Conservation (phyloP, 2,888 invertebrate genomes). For the Athripsodes cinereus region DNA sequence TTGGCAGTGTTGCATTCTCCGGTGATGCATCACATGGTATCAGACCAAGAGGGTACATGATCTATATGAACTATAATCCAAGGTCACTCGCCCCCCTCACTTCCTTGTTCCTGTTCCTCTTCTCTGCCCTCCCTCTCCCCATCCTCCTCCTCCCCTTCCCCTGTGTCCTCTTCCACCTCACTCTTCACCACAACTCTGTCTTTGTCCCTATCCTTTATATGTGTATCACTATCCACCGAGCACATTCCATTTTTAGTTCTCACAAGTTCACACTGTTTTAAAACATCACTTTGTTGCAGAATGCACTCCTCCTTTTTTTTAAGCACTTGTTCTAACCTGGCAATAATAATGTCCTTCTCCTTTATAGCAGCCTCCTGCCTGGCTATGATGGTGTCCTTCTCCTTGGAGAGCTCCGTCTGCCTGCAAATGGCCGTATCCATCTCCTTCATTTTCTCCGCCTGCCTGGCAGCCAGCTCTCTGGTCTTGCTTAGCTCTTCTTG, state of each 20-base stretch:
- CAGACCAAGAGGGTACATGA: no score
- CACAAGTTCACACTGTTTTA: slow-evolving; percentile 30
- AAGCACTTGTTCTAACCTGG: slow-evolving; percentile 37
- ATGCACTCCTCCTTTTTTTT: slow-evolving; percentile 20
- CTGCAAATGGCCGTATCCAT: slow-evolving; percentile 12
- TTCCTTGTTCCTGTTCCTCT: neutral
- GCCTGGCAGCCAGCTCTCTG: slow-evolving; percentile 14
- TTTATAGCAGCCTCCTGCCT: slow-evolving; percentile 16
- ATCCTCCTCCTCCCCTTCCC: slow-evolving; percentile 6
- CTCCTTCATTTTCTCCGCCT: slow-evolving; percentile 20
- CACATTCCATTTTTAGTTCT: slow-evolving; percentile 2
- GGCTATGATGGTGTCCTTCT: slow-evolving; percentile 23
- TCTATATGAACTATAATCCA: slow-evolving; percentile 6
- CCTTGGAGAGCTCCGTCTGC: slow-evolving; percentile 9
- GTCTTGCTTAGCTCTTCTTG: slow-evolving; percentile 6
- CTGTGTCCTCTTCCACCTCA: slow-evolving; percentile 1
- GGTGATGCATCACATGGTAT: no score
- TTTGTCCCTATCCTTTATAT: slow-evolving; percentile 4
- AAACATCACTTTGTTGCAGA: slow-evolving; percentile 28
- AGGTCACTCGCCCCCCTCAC: slow-evolving; percentile 19
- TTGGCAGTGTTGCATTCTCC: no score
- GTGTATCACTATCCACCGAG: slow-evolving; percentile 5
- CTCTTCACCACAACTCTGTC: neutral
- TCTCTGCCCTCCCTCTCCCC: neutral
- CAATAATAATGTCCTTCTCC: slow-evolving; percentile 19